Base-by-base conservation (phyloP, 2,888 invertebrate species). In the Lasioglossum marginatum region DNA sequence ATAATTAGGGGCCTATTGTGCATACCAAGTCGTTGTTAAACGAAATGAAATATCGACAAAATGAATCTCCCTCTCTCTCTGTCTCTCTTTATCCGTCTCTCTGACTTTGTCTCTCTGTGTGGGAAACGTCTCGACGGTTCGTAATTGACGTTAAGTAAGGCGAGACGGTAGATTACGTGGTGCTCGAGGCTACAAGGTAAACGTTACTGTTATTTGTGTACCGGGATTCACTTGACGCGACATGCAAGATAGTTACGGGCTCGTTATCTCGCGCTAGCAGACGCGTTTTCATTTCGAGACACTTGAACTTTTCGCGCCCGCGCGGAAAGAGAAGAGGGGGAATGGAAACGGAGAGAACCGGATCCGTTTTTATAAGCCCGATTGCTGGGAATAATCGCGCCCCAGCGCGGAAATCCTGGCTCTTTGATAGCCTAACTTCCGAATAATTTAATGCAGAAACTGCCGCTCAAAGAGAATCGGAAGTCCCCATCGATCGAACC, bases 221-320 rank as follows among this genome's bases (percentile, higher is more conserved):
- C 78, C n/a, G 78, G 63, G 84, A 84, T 78, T 84, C 74, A 78
- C 73, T 75, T 68, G 84, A 83, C 76, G 43, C 82, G 82, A 66
- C 84, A 70, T 72, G 72, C 76, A 82, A 57, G 72, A 82, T 82
- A 77, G 83, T 82, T 82, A 81, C 60, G 84, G 23, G 85, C 84
- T 84, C 84, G 84, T 84, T 84, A 84, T 84, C 83, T 70, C 83
- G 73, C 70, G 48, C 78, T 60, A 78, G 70, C 84, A 84, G 84
- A 83, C 84, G 40, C 60, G 37, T 76, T 48, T 57, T 73, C 45
- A 73, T 73, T 73, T 34, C 73, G 73, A 73, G 48, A 34, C 73
- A 34, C 73, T 34, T 73, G 73, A 73, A 73, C 73, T 73, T 48
- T 73, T 73, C 48, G 31, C 48, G 48, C 48, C 12, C 2, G 3